phyloP scores from a whole-genome alignment of 2,888 invertebrate genomes.

The Pseudoips prasinana region DNA sequence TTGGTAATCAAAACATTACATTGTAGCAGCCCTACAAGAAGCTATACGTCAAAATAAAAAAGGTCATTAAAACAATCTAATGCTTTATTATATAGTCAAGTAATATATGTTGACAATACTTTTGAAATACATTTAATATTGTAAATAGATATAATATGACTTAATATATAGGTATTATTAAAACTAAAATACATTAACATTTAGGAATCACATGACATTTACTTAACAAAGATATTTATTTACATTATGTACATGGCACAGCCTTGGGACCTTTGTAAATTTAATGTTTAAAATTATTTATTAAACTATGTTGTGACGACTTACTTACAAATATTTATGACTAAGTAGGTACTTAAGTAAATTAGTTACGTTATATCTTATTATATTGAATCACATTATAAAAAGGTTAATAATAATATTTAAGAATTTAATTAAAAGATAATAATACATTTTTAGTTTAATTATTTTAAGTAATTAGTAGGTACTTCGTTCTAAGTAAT shows the following conservation, averaged over 20 bases:
- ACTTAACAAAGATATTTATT: slow-evolving; percentile 49
- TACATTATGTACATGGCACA: slow-evolving; percentile 72
- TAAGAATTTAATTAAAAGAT: no score
- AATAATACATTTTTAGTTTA: slow-evolving; percentile 2
- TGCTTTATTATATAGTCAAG: no score
- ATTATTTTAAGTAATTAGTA: slow-evolving; percentile 6
- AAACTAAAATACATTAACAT: slow-evolving; percentile 2
- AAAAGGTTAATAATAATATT: no score
- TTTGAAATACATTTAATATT: slow-evolving; percentile 5
- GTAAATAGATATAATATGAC: slow-evolving; percentile 8
- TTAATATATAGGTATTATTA: no score
- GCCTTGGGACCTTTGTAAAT: slow-evolving; percentile 66
- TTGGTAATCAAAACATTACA: no score
- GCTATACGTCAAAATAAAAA: no score
- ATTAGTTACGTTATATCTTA: slow-evolving; percentile 17
- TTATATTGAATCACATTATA: slow-evolving; percentile 13
- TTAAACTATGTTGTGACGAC: slow-evolving; percentile 58
- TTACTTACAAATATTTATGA: no score
- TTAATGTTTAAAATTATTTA: slow-evolving; percentile 12
- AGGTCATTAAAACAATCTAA: no score
- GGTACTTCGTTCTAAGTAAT: slow-evolving; percentile 14
- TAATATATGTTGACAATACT: no score
- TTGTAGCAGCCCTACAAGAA: no score
- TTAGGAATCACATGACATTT: slow-evolving; percentile 37
- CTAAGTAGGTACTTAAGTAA: slow-evolving; percentile 36